Percentiles rank a stretch among this genome's conserved stretches.
phyloP scores from a whole-genome alignment of 2,888 invertebrate species.

The Melinaea marsaeus region DNA sequence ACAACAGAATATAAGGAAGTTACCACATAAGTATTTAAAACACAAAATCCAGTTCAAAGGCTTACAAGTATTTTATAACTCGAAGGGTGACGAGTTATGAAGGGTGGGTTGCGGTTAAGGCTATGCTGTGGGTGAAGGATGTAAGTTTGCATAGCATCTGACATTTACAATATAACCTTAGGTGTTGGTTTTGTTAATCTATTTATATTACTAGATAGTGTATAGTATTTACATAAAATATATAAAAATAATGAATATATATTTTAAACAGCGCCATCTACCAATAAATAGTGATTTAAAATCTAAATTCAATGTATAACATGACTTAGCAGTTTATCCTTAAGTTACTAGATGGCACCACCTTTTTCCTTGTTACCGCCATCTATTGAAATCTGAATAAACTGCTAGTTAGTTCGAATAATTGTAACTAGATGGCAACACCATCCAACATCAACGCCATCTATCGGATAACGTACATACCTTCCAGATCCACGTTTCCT shows the following conservation, averaged over 20 bases:
- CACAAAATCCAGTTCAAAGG: slow-evolving; percentile 5
- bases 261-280: slow-evolving; percentile 1
- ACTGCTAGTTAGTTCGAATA: neutral
- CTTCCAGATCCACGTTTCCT: too few species aligned
- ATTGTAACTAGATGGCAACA: neutral
- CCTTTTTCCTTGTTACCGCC: slow-evolving; percentile 4
- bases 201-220: too few species aligned
- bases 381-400: neutral
- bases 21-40: neutral
- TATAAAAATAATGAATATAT: too few species aligned
- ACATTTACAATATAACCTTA: too few species aligned
- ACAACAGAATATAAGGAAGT: neutral
- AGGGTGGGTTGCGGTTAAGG: slow-evolving; percentile 1
- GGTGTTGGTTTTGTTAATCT: too few species aligned
- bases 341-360: slow-evolving; percentile 12
- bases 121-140: neutral
- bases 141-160: too few species aligned
- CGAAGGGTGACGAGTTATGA: neutral
- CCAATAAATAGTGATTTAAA: too few species aligned
- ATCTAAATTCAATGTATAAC: neutral
- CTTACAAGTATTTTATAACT: slow-evolving; percentile 6
- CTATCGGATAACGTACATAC: neutral
- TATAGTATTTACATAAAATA: too few species aligned
- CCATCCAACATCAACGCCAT: neutral
- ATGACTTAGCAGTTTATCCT: neutral